These are phyloP conservation scores for Pharmacophagus antenor DNA, from an alignment of 2,888 invertebrate species.

Conservation along the genomic window DNA sequence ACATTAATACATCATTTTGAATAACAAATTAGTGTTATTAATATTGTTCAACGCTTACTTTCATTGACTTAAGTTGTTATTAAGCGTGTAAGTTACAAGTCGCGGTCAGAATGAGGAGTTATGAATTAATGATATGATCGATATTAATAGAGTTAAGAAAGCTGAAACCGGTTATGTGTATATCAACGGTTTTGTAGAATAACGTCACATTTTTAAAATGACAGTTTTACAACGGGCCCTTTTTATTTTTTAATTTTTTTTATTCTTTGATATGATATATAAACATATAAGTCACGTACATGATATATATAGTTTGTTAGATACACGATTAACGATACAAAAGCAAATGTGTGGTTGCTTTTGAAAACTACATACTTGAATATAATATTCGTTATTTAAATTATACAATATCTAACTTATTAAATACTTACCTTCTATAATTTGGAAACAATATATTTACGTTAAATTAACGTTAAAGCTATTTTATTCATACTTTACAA, in stretches of 20 bases:
- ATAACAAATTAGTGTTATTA: neutral
- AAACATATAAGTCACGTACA: too few relatives aligned
- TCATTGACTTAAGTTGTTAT: neutral
- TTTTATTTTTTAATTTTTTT: too few relatives aligned
- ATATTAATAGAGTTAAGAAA: neutral
- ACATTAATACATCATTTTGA: neutral
- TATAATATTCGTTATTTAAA: neutral
- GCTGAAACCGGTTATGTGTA: too few relatives aligned
- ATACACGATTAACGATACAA: too few relatives aligned
- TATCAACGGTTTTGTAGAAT: too few relatives aligned
- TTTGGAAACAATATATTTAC: neutral
- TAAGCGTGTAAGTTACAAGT: conserved; percentile 9
- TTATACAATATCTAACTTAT: neutral
- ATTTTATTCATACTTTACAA: neutral
- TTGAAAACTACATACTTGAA: too few relatives aligned
- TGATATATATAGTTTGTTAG: too few relatives aligned
- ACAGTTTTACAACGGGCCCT: too few relatives aligned
- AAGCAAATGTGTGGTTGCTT: too few relatives aligned
- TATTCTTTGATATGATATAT: too few relatives aligned
- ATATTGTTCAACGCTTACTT: conserved; percentile 9
- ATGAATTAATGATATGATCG: conserved; percentile 14
- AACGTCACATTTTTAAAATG: too few relatives aligned
- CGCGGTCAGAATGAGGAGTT: neutral
- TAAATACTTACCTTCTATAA: neutral
- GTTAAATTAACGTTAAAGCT: neutral